Evolutionary conservation across 2,888 invertebrate genomes (phyloP), one percentile per base, ranked within the genome.

Genomic region (Pandemis corylana): DNA sequence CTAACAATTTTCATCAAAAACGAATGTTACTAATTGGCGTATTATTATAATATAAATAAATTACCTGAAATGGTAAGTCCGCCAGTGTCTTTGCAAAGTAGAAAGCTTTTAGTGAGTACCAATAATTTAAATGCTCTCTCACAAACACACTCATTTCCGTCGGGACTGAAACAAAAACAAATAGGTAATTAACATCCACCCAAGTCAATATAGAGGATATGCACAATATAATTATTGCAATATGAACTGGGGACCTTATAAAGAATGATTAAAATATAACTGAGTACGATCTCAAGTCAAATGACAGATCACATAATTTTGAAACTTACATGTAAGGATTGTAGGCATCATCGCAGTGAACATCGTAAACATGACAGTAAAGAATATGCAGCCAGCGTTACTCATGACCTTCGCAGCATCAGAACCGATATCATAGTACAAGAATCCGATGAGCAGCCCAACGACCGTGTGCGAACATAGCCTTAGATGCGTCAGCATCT

Each of bases 331-430:
- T 87, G 99, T 99, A 83, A 99, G 96, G 85, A 99, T 98, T 68
- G 99, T 99, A 78, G 99, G 99, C 99, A 99, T 99, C 97, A 99
- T 98, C 68, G 99, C 98, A 70, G 99, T 98, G 90, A 99, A 99
- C 97, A 99, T 99, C 80, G 99, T 97, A 91, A 99, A 99, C 93
- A 99, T 96, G 80, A 98, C 97, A 79, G 98, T 98, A 93, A 99
- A 99, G 95, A 99, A 99, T 81, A 99, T 96, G 91, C 98, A 99
- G 63, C 99, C 99, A 41, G 98, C 97, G 86, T 99, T 99, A 91
- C 98, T 99, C 95, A 97, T 97, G 41, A 98, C 98, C 93, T 99
- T 98, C 69, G 97, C 97, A 20, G 98, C 99, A 85, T 99, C 98
- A 81, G 97, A 96, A 6, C 99, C 99, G 80, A 98, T 98, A 83